phyloP scores from a whole-genome alignment of 2,797 vertebrate species.

The Dendrocincla tyrannina region DNA sequence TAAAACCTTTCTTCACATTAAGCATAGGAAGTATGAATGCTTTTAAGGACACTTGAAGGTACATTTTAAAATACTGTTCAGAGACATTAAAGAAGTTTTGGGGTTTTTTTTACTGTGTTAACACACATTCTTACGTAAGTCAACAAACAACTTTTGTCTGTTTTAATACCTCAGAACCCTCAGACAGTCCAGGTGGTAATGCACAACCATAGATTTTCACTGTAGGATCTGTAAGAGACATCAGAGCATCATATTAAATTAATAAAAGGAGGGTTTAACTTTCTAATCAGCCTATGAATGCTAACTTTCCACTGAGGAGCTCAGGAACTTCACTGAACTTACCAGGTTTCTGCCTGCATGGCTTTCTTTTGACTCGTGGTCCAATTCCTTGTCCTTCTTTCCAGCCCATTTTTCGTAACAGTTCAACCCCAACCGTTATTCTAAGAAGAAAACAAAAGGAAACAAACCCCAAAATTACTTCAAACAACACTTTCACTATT shows the following conservation, averaged over 20 bases:
- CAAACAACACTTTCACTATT: not conserved
- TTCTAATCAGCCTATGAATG: not conserved
- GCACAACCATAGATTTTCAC: constrained; percentile 80
- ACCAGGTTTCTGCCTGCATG: constrained; percentile 80
- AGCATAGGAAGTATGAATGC: not conserved
- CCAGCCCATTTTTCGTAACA: constrained; percentile 94
- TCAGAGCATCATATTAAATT: not conserved
- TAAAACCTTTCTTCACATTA: not conserved
- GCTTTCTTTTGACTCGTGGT: constrained; percentile 89
- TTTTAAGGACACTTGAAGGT: not conserved
- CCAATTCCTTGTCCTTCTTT: constrained; percentile 95
- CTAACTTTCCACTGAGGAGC: not conserved
- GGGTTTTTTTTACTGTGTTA: no score
- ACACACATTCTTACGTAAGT: not conserved
- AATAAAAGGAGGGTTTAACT: not conserved
- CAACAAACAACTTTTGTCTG: not conserved
- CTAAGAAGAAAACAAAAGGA: constrained; percentile 64
- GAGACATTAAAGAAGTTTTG: not conserved
- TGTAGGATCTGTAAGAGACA: constrained; percentile 67
- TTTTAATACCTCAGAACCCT: constrained; percentile 84
- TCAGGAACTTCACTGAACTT: not conserved
- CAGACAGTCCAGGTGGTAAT: constrained; percentile 80
- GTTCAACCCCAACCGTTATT: constrained; percentile 87
- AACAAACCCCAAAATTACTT: not conserved
- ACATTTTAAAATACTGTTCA: not conserved